Base-by-base conservation (phyloP, 2,797 vertebrate genomes). In the Acanthurus tractus region DNA sequence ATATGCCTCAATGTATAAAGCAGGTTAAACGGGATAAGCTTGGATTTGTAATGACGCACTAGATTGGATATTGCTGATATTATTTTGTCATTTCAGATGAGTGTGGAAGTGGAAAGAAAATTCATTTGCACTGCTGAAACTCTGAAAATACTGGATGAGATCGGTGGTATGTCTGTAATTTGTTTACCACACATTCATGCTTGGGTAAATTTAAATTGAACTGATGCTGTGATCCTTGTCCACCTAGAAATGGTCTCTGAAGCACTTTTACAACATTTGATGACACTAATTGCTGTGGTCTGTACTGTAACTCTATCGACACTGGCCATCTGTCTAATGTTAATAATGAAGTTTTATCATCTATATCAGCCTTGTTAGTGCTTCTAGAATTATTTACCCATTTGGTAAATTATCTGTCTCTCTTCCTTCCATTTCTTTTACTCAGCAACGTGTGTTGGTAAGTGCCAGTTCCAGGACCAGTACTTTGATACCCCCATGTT, bases 91-190 rank as follows among this genome's bases (percentile, higher is more conserved):
- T 92, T 91, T 83, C 81, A 94, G 93, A 92, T 96, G 95, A 92
- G 84, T 63, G 91, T 96, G 49, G 95, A 96, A 83, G 94, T 96
- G 85, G 96, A 96, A 87, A 94, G 94, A 69, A 96, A 96, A 71
- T 96, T 96, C 89, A 54, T 94, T 34, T 95, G 88, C 80, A 87
- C 67, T 20, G 83, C 89, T 25, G 86, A 94, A 67, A 93, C 87
- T 48, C 52, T 92, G 65, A 88, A 89, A 84, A 92, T 73, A 64
- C 79, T 96, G 70, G 88, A 93, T 74, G 74, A 91, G 56, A 91
- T 94, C 8, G 93, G 92, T 73, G 95, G 96, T 95, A 76, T 1
- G 83, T 83, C 70, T 86, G 83, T n/a, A 14, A 70, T 73, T 55
- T 76, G 10, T 53, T 12, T 44, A 11, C 17, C 18, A 69, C 40